Conservation (phyloP, 2,113 vertebrate genomes). For the Struthidea cinerea region DNA sequence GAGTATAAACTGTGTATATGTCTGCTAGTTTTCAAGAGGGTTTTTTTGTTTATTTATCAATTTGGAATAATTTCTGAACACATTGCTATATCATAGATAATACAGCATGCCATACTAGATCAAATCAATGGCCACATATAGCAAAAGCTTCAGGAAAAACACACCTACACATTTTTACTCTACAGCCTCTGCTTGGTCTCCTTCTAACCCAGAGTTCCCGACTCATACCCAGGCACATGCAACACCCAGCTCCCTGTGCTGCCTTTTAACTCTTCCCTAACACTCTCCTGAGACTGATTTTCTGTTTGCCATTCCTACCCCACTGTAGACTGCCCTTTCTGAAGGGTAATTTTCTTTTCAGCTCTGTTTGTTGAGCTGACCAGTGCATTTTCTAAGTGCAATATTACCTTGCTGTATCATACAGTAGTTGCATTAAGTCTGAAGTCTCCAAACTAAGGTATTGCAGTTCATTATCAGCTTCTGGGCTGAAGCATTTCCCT, state of each 20-base stretch:
- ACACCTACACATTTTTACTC: background rate
- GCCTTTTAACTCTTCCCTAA: background rate
- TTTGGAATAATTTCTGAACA: background rate
- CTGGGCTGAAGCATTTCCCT: background rate
- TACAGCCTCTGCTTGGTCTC: background rate
- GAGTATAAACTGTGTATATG: background rate
- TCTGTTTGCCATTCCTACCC: background rate
- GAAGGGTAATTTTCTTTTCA: background rate
- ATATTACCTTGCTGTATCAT: background rate
- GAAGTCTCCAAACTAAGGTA: background rate
- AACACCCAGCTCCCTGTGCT: background rate
- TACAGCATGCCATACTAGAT: background rate
- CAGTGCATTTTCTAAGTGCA: background rate
- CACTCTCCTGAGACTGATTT: no score
- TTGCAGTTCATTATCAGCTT: background rate
- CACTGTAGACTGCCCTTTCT: background rate
- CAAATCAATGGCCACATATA: background rate
- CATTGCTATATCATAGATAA: background rate
- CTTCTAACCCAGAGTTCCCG: background rate
- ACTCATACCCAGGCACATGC: rapidly evolving
- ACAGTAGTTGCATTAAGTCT: background rate
- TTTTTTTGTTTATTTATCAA: background rate
- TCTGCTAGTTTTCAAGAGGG: background rate
- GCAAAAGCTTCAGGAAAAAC: background rate
- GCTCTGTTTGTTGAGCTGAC: background rate